Base-by-base conservation (phyloP, 2,797 vertebrate species). In the Eospalax fontanierii region DNA sequence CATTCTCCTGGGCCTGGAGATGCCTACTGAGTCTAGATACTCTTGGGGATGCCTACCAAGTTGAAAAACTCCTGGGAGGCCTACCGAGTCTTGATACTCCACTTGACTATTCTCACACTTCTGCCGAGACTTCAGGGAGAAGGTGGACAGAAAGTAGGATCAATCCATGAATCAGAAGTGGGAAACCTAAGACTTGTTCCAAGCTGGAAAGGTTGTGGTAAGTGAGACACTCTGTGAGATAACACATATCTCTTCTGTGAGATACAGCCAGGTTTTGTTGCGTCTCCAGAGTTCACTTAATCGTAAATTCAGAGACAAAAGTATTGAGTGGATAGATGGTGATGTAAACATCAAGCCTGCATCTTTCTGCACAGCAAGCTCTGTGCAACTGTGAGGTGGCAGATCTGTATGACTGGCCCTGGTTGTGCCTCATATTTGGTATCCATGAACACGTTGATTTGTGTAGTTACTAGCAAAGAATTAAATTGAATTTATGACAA, bases 101-200 rank as follows among this genome's bases (percentile, higher is more conserved):
- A n/a, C n/a, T n/a, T n/a, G n/a, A 19, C 0, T 10, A 6, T 43
- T 50, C 70, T 30, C 33, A 5, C 1, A 1, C 10, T 12, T 50
- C n/a, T 68, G 15, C 19, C n/a, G 0, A 40, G 11, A n/a, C 3
- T 81, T 16, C 12, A 38, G 5, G 16, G 15, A 16, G 57, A 40
- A 24, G 26, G 15, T 2, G 1, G 24, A 0, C 1, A 54, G 59
- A 54, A 71, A 8, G 24, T 63, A 16, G 35, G 28, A 43, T 19
- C 5, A 24, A 46, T 71, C 5, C 4, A 6, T n/a, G 21, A 12
- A 3, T 1, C 15, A 16, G 68, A 50, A 4, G 7, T 63, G 0
- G 10, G 54, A 46, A 88, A 81, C n/a, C n/a, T n/a, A n/a, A n/a
- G n/a, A n/a, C n/a, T n/a, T n/a, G 50, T 14, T 28, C 21, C 50